phyloP scores from a whole-genome alignment of 2,888 invertebrate species.

The Thereva unica region DNA sequence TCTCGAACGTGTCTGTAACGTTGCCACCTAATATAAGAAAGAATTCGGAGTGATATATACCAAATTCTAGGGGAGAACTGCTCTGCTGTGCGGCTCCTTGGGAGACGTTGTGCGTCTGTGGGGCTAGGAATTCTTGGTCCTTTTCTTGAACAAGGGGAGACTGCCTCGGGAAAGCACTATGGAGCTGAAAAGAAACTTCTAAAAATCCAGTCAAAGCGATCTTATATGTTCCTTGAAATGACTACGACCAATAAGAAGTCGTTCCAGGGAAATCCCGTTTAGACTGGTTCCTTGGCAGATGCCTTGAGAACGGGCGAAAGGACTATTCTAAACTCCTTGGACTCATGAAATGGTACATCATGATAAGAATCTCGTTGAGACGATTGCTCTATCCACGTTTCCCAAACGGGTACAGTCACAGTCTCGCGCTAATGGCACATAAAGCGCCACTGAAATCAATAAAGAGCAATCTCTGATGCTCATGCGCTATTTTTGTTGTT shows the following conservation, averaged over 20 bases:
- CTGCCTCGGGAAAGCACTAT: constrained; percentile 21
- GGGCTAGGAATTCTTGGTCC: constrained; percentile 3
- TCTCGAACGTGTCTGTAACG: constrained; percentile 42
- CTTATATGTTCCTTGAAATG: constrained; percentile 43
- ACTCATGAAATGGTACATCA: constrained; percentile 42
- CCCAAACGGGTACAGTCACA: constrained; percentile 29
- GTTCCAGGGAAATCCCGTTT: constrained; percentile 44
- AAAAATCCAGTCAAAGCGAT: constrained; percentile 42
- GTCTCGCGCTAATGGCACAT: constrained; percentile 43
- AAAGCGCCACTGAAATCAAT: constrained; percentile 46
- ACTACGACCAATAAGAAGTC: constrained; percentile 51
- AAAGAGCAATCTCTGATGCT: constrained; percentile 45
- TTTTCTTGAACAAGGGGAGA: constrained; percentile 5
- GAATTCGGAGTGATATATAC: constrained; percentile 26
- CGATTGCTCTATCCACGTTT: constrained; percentile 36
- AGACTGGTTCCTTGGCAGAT: constrained; percentile 39
- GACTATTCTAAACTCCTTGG: constrained; percentile 39
- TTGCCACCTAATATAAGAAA: constrained; percentile 42
- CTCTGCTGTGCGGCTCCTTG: not conserved
- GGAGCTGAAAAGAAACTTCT: constrained; percentile 36
- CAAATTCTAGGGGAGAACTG: constrained; percentile 12
- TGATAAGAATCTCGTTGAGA: constrained; percentile 43
- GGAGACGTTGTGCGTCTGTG: not conserved
- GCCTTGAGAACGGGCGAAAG: constrained; percentile 26
- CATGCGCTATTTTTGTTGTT: constrained; percentile 44